Base-by-base conservation (phyloP, 2,888 invertebrate species). In the Esperia sulphurella region DNA sequence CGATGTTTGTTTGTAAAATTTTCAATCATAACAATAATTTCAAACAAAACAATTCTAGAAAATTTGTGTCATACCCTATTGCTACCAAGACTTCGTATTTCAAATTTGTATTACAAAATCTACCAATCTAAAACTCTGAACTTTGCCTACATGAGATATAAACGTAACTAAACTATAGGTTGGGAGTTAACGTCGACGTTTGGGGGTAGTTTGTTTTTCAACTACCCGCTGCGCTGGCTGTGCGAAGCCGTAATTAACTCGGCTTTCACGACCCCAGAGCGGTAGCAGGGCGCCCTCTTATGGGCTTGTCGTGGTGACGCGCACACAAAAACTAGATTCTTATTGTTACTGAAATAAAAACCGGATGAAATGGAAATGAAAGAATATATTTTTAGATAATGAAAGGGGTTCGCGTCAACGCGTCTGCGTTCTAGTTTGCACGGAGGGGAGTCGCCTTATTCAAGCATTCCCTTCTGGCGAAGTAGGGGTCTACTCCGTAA, bases 241-340 rank as follows among this genome's bases (percentile, higher is more conserved):
- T 71, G 68, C 71, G 75, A 76, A 73, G 68, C 75, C 65, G 70
- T 80, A 83, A 83, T 83, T 82, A 82, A 79, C 75, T 73, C 72
- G 73, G 73, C 73, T 75, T 77, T 76, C 74, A 72, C 70, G 65
- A 59, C 59, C 57, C 51, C 55, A 47, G 60, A 49, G 39, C 50
- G 65, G 59, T 61, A 63, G 10, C 61, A n/a, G n/a, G 61, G 65
- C 49, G 61, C 56, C 58, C 77, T 71, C 75, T 76, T 72, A 69
- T 65, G 71, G 71, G 63, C 21, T 21, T 2, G 21, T 75, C 65
- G 66, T 61, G 67, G 64, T 57, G 61, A 63, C 61, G 66, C 64
- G 63, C 68, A 63, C 63, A 66, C 68, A 49, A 65, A 62, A 76
- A 68, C 73, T 66, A 69, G 56, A 51, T 45, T 40, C 48, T 48